Evolutionary conservation across 2,888 invertebrate genomes (phyloP).

Genomic region (Ophion obscuratus): DNA sequence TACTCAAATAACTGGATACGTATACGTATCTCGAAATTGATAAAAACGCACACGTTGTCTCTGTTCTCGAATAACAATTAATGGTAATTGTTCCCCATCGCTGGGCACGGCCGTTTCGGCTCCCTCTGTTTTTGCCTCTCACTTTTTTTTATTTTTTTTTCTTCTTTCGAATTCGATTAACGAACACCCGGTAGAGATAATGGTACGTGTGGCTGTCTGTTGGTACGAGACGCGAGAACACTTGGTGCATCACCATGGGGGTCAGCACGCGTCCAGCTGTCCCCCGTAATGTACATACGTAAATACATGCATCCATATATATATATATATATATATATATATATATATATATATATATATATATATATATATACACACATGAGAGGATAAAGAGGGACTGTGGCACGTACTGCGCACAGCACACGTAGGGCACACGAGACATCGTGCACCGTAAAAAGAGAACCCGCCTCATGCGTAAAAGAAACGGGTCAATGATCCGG

Average conservation of each 20-base stretch:
- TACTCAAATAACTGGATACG: no score
- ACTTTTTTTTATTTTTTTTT: background rate
- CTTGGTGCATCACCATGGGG: slow-evolving; percentile 71
- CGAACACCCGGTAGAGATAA: slow-evolving; percentile 62
- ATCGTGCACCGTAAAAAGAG: slow-evolving; percentile 50
- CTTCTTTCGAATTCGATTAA: slow-evolving; percentile 33
- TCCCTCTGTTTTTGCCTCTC: background rate
- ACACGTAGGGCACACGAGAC: slow-evolving; percentile 18
- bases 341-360: slow-evolving; percentile 1
- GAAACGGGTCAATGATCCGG: slow-evolving; percentile 49
- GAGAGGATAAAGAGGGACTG: slow-evolving; percentile 3
- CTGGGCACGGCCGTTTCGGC: background rate
- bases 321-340: slow-evolving; percentile 3
- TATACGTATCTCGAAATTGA: background rate
- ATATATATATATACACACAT: background rate
- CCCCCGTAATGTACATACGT: slow-evolving; percentile 55
- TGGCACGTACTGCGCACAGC: slow-evolving; percentile 18
- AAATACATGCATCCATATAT: background rate
- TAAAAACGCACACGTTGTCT: background rate
- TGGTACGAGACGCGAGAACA: slow-evolving; percentile 66
- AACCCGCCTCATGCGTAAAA: slow-evolving; percentile 34
- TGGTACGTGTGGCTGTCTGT: slow-evolving; percentile 56
- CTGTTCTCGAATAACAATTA: background rate
- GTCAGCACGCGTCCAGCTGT: slow-evolving; percentile 81
- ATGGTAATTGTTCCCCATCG: slow-evolving; percentile 17